A percentile compares a stretch with the other conserved stretches of the same genome.
phyloP scores from a whole-genome alignment of 2,113 vertebrate species.

The Bos javanicus region DNA sequence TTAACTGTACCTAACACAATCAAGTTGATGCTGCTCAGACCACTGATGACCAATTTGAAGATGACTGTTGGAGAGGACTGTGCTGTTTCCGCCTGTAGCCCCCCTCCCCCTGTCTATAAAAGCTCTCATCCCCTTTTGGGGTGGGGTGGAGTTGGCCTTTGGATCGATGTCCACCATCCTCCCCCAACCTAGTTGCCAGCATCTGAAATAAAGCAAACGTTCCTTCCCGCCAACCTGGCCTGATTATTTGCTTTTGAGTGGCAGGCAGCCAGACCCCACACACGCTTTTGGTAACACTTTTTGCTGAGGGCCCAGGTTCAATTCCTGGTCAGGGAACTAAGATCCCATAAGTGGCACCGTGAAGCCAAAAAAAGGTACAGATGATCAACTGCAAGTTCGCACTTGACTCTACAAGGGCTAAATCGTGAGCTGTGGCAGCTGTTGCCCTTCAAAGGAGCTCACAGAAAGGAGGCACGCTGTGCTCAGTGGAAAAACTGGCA shows the following conservation, averaged over 20 bases:
- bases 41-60: not conserved
- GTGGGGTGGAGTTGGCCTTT: not conserved
- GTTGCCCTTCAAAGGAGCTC: not conserved
- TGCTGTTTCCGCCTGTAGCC: not conserved
- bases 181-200: not conserved
- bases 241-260: not conserved
- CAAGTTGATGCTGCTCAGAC: not conserved
- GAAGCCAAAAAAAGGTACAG: not conserved
- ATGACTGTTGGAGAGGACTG: not conserved
- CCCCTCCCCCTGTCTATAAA: not conserved
- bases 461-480: not conserved
- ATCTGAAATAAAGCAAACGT: not conserved
- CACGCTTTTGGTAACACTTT: not conserved
- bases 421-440: not conserved
- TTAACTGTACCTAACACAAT: not conserved
- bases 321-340: not conserved
- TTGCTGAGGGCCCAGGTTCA: not conserved
- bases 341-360: not conserved
- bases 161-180: not conserved
- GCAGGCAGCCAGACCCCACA: not conserved
- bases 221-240: not conserved
- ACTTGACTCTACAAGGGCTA: not conserved
- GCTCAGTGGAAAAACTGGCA: not conserved
- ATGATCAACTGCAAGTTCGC: not conserved
- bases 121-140: not conserved